Percentiles rank a stretch among this genome's conserved stretches.
These are phyloP conservation scores for Antheraea pernyi DNA, from an alignment of 1,140 invertebrate genomes.

Conservation along the genomic window DNA sequence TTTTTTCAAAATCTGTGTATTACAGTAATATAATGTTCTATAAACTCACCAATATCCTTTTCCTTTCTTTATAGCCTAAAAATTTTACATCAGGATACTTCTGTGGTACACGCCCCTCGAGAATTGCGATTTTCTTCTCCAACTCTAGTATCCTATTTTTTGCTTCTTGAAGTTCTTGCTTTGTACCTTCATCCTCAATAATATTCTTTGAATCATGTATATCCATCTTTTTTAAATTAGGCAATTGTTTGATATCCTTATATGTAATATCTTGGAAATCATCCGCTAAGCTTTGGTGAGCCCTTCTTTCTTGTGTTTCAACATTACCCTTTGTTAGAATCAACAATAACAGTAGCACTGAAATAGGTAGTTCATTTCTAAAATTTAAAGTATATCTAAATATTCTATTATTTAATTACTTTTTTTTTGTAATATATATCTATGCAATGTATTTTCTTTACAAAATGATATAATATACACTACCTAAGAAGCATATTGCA, in stretches of 20 bases:
- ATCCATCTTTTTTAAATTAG: constrained; percentile 35
- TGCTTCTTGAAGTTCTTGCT: constrained; percentile 81
- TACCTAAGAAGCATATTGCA: not conserved
- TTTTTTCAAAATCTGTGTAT: too few relatives aligned
- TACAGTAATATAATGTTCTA: not conserved
- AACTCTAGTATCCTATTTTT: constrained; percentile 83
- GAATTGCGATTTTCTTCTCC: constrained; percentile 84
- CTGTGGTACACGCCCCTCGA: constrained; percentile 88
- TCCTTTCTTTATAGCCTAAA: constrained; percentile 93
- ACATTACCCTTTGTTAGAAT: constrained; percentile 42
- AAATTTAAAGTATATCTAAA: not conserved
- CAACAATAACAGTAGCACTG: constrained; percentile 62
- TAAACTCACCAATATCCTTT: constrained; percentile 90
- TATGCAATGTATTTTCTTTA: not conserved
- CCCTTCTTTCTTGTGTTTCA: constrained; percentile 36
- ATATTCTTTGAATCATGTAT: constrained; percentile 32
- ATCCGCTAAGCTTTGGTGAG: constrained; percentile 44
- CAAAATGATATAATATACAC: not conserved
- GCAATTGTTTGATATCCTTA: constrained; percentile 48
- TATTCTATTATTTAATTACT: not conserved
- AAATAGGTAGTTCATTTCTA: constrained; percentile 27
- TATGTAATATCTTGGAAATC: constrained; percentile 42
- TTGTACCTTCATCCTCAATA: constrained; percentile 52
- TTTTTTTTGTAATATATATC: too few relatives aligned
- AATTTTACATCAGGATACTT: constrained; percentile 95